Percentiles rank a stretch among this genome's conserved stretches.
phyloP scores from a whole-genome alignment of 2,888 invertebrate genomes.

The Drosophila atripex region DNA sequence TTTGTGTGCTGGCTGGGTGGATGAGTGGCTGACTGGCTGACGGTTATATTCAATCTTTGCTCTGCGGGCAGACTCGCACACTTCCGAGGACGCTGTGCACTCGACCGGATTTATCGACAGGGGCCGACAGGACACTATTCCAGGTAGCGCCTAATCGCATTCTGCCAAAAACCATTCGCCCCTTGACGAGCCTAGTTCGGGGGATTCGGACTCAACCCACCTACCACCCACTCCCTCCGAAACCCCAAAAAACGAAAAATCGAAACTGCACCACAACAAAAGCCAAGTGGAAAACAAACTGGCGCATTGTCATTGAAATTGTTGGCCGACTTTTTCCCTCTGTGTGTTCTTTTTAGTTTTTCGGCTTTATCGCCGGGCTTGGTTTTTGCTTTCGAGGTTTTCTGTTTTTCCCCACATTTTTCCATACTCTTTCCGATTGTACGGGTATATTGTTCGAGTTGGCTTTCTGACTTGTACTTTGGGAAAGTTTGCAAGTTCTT shows the following conservation, averaged over 20 bases:
- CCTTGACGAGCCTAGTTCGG: conserved; percentile 13
- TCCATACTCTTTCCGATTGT: not conserved
- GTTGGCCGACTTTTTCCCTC: conserved; percentile 34
- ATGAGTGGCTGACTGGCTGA: conserved; percentile 25
- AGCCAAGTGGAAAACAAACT: conserved; percentile 40
- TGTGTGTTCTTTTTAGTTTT: conserved; percentile 33
- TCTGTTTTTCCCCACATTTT: conserved; percentile 3
- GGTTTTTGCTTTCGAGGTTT: conserved; percentile 25
- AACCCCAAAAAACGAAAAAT: conserved; percentile 4
- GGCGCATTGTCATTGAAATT: conserved; percentile 49
- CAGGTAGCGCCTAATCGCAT: conserved; percentile 43
- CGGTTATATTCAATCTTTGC: conserved; percentile 39
- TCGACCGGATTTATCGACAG: conserved; percentile 33
- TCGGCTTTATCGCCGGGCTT: conserved; percentile 29
- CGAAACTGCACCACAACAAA: conserved; percentile 34
- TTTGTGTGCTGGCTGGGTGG: conserved; percentile 30
- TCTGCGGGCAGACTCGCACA: conserved; percentile 18
- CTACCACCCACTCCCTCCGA: too few species aligned
- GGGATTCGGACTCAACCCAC: not conserved
- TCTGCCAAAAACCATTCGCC: conserved; percentile 44
- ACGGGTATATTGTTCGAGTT: not conserved
- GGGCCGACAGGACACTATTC: conserved; percentile 30
- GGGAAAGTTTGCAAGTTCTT: not conserved
- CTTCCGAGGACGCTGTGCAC: conserved; percentile 31
- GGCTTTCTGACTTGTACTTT: not conserved